Conservation (phyloP, 2,797 vertebrate species). For the Lagorchestes hirsutus region DNA sequence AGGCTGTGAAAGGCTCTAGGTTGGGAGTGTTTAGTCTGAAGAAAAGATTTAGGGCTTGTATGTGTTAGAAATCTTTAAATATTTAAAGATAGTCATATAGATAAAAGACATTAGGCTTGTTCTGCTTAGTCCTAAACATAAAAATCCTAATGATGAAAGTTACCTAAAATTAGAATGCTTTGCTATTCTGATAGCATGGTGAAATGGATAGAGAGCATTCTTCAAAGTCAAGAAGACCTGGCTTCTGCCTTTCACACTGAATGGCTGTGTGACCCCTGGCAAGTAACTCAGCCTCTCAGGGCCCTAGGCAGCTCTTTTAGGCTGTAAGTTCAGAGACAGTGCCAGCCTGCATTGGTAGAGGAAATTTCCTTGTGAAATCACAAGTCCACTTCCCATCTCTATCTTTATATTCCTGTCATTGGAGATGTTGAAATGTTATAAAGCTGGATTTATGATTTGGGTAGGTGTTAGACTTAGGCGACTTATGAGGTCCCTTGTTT, state of each 20-base stretch:
- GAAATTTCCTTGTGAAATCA: background rate
- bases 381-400: background rate
- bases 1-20: background rate
- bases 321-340: background rate
- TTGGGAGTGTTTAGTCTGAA: background rate
- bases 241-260: background rate
- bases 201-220: background rate
- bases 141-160: background rate
- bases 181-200: background rate
- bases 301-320: background rate
- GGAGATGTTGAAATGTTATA: background rate
- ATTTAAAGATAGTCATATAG: background rate
- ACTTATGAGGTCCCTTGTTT: background rate
- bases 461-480: background rate
- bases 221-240: background rate
- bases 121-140: background rate
- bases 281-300: background rate
- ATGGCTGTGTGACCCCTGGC: background rate
- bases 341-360: background rate
- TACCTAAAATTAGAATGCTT: background rate
- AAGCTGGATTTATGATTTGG: background rate
- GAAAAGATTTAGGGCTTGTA: background rate
- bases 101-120: background rate
- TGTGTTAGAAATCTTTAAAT: background rate
- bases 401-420: background rate